These are phyloP conservation scores for Corynorhinus townsendii DNA, from an alignment of 2,113 vertebrate genomes.

Conservation along the genomic window DNA sequence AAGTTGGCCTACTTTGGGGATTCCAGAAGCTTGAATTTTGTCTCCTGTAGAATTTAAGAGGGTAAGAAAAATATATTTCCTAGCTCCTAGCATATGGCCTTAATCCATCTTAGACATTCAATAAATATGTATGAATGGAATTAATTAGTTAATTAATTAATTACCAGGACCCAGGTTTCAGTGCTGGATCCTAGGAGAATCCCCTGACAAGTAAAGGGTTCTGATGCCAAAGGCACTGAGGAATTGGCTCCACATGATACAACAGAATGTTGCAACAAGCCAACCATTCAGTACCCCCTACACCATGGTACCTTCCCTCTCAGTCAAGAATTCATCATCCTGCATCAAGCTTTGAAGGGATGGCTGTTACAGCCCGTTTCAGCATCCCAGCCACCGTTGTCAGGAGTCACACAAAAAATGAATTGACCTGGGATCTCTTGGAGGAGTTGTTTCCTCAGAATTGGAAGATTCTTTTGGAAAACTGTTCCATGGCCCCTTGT, in stretches of 20 bases:
- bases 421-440: neutral
- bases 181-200: neutral
- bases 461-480: neutral
- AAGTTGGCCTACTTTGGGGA: neutral
- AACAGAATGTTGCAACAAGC: neutral
- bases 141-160: slow-evolving; percentile 5
- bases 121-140: neutral
- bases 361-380: neutral
- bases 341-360: neutral
- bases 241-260: too few relatives aligned
- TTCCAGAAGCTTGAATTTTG: neutral
- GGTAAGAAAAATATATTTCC: neutral
- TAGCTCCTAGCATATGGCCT: neutral
- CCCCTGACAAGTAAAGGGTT: neutral
- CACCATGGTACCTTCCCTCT: neutral
- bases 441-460: neutral
- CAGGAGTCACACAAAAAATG: neutral
- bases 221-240: neutral
- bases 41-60: neutral
- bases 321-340: neutral
- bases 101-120: neutral
- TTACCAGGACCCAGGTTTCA: neutral
- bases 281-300: neutral
- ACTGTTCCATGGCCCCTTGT: neutral
- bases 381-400: neutral